These are phyloP conservation scores for Mormyrus lacerda DNA, from an alignment of 2,113 vertebrate genomes.

Conservation along the genomic window DNA sequence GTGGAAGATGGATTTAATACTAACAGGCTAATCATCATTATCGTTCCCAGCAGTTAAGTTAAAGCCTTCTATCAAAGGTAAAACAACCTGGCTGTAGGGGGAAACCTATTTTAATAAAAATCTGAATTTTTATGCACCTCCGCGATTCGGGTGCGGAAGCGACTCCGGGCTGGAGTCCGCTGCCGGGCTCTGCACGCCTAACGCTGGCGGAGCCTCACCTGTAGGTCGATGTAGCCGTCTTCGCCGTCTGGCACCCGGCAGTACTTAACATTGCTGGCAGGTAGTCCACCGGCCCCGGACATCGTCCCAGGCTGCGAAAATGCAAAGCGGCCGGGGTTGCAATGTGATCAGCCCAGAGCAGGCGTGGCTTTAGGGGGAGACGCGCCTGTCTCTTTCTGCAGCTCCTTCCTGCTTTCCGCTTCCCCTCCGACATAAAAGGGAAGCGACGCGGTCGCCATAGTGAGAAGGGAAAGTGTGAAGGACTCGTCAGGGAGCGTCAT, in stretches of 20 bases:
- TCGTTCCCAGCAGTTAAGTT: neutral
- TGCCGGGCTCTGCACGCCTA: neutral
- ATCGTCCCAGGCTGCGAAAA: slow-evolving; percentile 54
- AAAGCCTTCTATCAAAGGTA: neutral
- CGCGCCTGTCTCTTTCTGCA: neutral
- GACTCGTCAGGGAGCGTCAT: neutral
- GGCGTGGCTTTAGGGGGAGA: neutral
- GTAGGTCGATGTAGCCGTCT: slow-evolving; percentile 91
- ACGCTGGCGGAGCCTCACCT: slow-evolving; percentile 62
- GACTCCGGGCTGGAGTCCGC: neutral
- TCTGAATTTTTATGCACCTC: neutral
- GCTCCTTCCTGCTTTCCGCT: neutral
- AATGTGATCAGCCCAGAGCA: neutral
- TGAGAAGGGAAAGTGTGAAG: neutral
- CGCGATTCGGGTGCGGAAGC: neutral
- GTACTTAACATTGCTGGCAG: slow-evolving; percentile 89
- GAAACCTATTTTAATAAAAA: neutral
- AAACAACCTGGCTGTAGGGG: neutral
- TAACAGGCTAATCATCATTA: neutral
- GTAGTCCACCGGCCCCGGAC: slow-evolving; percentile 55
- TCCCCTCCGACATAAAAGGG: neutral
- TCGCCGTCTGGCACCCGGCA: slow-evolving; percentile 80
- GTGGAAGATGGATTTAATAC: neutral
- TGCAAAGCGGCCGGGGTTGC: neutral
- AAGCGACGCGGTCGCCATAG: neutral